These are phyloP conservation scores for Thaleichthys pacificus DNA, from an alignment of 2,797 vertebrate genomes.

Conservation along the genomic window DNA sequence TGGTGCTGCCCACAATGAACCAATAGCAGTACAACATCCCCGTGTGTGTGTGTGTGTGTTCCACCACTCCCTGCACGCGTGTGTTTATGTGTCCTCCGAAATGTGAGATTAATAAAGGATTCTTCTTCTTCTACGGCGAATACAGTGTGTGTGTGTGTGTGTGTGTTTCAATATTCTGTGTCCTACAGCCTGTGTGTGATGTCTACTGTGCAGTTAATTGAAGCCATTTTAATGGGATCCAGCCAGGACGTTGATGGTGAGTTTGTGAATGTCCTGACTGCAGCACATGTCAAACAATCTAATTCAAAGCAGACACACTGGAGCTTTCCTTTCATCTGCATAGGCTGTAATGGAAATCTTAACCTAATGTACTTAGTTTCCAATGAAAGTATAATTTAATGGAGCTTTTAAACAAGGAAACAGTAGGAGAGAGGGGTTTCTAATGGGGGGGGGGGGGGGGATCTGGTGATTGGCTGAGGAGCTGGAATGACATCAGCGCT, in stretches of 20 bases:
- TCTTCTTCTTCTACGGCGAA: too few relatives aligned
- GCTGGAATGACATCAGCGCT: constrained; percentile 67
- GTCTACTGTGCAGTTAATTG: constrained; percentile 46
- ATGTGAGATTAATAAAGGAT: too few relatives aligned
- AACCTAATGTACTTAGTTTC: constrained; percentile 46
- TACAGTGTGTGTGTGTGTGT: constrained; percentile 29
- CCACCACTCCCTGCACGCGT: too few relatives aligned
- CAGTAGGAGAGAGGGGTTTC: constrained; percentile 46
- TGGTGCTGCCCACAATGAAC: constrained; percentile 28
- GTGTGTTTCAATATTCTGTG: not conserved
- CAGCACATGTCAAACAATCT: constrained; percentile 49
- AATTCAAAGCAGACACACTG: constrained; percentile 51
- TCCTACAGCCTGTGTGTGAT: constrained; percentile 24
- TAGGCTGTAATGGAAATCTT: constrained; percentile 49
- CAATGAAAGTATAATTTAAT: constrained; percentile 45
- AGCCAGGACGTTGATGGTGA: constrained; percentile 21
- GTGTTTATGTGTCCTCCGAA: too few relatives aligned
- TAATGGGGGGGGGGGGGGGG: constrained; percentile 27
- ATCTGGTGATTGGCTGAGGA: constrained; percentile 31
- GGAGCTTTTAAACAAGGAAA: constrained; percentile 40
- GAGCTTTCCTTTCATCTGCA: constrained; percentile 48
- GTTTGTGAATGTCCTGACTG: constrained; percentile 33
- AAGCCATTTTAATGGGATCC: constrained; percentile 52
- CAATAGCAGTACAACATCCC: not conserved
- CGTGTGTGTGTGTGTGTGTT: constrained; percentile 35